Evolutionary conservation across 2,797 vertebrate genomes (phyloP).

Genomic region (Cebuella pygmaea): DNA sequence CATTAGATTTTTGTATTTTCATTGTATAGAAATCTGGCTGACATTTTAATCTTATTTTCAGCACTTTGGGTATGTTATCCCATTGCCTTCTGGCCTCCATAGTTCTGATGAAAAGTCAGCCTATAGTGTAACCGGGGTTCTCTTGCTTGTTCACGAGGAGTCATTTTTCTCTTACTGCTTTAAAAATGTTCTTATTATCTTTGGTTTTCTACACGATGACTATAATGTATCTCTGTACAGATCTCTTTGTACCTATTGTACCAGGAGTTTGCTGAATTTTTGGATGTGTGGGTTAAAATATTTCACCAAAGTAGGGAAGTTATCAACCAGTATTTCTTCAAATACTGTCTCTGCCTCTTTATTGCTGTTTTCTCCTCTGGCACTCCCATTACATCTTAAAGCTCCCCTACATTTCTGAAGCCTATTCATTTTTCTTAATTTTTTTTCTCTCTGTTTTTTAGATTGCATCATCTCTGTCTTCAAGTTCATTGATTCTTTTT

Average conservation of each 20-base stretch:
- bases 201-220: neutral
- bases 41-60: neutral
- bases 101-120: neutral
- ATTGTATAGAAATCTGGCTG: neutral
- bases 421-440: neutral
- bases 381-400: neutral
- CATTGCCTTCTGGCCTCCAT: neutral
- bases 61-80: neutral
- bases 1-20: neutral
- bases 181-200: neutral
- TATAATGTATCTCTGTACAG: neutral
- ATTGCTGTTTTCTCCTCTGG: neutral
- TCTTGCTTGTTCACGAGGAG: neutral
- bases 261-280: neutral
- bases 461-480: neutral
- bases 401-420: neutral
- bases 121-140: neutral
- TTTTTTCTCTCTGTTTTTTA: neutral
- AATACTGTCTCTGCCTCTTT: neutral
- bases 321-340: neutral
- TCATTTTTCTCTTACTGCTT: neutral
- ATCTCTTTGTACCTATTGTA: neutral
- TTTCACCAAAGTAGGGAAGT: neutral
- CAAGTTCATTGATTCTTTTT: neutral
- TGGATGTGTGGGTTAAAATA: neutral